A percentile compares a stretch with the other conserved stretches of the same genome.
phyloP scores from a whole-genome alignment of 2,113 vertebrate genomes.

The Buteo buteo region DNA sequence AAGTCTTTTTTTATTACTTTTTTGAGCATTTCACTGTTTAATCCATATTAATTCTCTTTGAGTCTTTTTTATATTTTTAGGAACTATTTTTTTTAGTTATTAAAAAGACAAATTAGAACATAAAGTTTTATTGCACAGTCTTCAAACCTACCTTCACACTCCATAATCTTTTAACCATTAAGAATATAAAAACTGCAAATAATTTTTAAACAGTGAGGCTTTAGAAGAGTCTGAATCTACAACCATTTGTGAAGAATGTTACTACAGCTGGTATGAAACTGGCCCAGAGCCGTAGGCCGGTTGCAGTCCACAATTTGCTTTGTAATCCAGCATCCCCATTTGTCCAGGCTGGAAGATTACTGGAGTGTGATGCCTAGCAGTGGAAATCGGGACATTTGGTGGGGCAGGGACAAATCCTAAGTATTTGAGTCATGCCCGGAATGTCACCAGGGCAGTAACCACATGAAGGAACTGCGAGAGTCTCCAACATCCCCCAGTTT shows the following conservation, averaged over 20 bases:
- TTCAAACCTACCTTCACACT: background rate
- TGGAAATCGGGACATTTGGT: background rate
- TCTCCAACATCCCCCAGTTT: background rate
- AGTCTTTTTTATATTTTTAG: background rate
- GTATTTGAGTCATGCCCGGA: background rate
- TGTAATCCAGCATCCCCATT: background rate
- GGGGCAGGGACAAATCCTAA: background rate
- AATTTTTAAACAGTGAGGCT: background rate
- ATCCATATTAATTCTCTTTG: background rate
- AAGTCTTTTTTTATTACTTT: background rate
- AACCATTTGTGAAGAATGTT: background rate
- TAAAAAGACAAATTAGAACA: background rate
- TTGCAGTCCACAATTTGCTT: background rate
- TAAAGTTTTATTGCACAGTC: background rate
- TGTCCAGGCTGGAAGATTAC: background rate
- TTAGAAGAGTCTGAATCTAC: background rate
- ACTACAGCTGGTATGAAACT: background rate
- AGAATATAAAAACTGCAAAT: background rate
- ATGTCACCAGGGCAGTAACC: background rate
- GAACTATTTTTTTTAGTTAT: background rate
- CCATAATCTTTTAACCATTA: background rate
- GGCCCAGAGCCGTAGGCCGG: fast-evolving
- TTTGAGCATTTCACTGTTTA: background rate
- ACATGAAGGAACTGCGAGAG: background rate
- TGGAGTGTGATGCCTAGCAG: background rate